Percentiles rank a stretch among this genome's conserved stretches.
Conservation (phyloP, 1,140 invertebrate species). For the Bilobella aurantiaca region DNA sequence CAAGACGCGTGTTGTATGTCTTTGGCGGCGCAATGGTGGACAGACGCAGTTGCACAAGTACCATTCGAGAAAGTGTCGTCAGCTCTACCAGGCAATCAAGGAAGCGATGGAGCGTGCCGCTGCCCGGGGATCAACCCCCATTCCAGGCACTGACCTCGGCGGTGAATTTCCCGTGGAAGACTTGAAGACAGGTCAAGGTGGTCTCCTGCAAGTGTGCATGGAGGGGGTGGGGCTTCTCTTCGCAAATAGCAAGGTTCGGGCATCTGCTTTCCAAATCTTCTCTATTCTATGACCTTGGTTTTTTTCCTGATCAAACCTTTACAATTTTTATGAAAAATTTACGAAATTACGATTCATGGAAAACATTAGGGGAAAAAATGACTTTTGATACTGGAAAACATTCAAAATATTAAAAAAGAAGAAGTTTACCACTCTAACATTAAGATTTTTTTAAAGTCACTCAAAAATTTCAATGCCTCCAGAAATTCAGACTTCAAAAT, state of each 20-base stretch:
- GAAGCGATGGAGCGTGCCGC: conserved; percentile 96
- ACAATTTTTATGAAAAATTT: not conserved
- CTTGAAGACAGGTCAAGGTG: conserved; percentile 89
- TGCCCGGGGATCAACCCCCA: conserved; percentile 61
- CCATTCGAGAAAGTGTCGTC: conserved; percentile 98
- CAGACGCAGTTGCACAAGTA: conserved; percentile 95
- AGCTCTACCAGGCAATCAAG: conserved; percentile 97
- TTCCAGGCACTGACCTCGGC: conserved; percentile 69
- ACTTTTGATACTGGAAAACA: no score
- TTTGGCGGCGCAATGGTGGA: conserved; percentile 83
- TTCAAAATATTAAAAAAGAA: no score
- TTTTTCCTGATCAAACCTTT: not conserved
- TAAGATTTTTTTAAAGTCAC: no score
- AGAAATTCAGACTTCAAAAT: no score
- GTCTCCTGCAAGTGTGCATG: conserved; percentile 96
- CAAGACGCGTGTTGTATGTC: conserved; percentile 90
- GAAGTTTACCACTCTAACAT: no score
- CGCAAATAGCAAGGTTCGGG: conserved; percentile 92
- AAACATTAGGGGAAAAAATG: no score
- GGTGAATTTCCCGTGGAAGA: conserved; percentile 98
- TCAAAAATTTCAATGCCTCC: no score
- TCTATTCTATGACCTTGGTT: not conserved
- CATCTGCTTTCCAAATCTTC: not conserved
- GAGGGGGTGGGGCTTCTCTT: conserved; percentile 96
- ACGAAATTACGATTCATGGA: no score